phyloP scores from a whole-genome alignment of 1,140 invertebrate genomes.

The Oncopodura yosiiana region DNA sequence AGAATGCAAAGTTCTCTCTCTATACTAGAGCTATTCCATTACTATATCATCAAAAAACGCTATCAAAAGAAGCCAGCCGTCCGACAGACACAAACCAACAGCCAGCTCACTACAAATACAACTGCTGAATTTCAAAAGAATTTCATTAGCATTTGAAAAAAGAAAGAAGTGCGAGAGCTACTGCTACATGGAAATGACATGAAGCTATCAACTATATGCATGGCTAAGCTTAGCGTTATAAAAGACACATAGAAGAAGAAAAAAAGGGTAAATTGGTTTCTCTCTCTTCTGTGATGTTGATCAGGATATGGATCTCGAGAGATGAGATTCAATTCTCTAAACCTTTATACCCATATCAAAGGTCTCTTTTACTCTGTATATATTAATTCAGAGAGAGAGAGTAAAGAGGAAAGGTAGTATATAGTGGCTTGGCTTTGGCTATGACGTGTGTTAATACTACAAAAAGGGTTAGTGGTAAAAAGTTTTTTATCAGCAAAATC shows the following conservation, averaged over 20 bases:
- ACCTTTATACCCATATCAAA: neutral
- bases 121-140: no score
- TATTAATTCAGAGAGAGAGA: neutral
- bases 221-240: conserved; percentile 1
- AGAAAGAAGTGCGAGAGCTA: conserved; percentile 6
- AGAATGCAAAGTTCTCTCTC: no score
- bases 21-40: no score
- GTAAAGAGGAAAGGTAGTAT: neutral
- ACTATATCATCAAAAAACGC: no score
- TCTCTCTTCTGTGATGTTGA: no score
- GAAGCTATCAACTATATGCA: neutral
- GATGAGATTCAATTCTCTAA: no score
- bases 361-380: no score
- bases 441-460: conserved; percentile 22
- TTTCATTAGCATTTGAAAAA: conserved; percentile 9
- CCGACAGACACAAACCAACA: no score
- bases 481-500: conserved; percentile 32
- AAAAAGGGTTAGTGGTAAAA: conserved; percentile 30
- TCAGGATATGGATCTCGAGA: no score
- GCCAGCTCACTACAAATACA: no score
- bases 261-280: conserved; percentile 12
- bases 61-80: no score
- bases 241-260: no score
- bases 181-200: conserved; percentile 11
- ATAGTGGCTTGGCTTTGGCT: neutral